These are phyloP conservation scores for Chromoteleia sp. DNA, from an alignment of 2,888 invertebrate genomes.

Conservation along the genomic window DNA sequence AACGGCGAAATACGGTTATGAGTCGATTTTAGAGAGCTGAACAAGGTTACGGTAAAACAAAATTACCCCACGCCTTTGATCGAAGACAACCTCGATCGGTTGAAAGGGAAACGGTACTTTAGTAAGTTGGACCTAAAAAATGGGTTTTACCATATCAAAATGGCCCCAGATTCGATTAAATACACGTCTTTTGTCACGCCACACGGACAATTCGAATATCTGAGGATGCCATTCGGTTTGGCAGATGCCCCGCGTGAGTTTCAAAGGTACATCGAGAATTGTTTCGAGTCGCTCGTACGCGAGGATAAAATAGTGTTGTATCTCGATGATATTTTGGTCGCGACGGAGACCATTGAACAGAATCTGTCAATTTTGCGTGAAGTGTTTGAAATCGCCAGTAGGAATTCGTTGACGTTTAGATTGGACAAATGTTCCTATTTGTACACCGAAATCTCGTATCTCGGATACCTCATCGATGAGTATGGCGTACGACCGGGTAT, in stretches of 20 bases:
- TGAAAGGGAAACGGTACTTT: slow-evolving; percentile 17
- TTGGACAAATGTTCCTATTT: slow-evolving; percentile 2
- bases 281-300: slow-evolving; percentile 6
- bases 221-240: slow-evolving; percentile 25
- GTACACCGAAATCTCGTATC: background rate
- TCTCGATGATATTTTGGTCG: slow-evolving; percentile 19
- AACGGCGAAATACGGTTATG: slow-evolving; percentile 12
- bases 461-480: background rate
- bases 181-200: slow-evolving; percentile 27
- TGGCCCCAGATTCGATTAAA: slow-evolving; percentile 4
- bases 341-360: background rate
- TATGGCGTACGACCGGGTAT: background rate
- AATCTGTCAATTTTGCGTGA: background rate
- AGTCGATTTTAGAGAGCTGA: slow-evolving; percentile 7
- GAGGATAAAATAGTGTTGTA: slow-evolving; percentile 17
- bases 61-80: slow-evolving; percentile 25
- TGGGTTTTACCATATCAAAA: slow-evolving; percentile 14
- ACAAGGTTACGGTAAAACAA: slow-evolving; percentile 21
- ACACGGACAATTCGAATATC: slow-evolving; percentile 21
- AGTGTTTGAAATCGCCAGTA: background rate
- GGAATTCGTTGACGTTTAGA: background rate
- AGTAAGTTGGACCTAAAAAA: slow-evolving; percentile 20
- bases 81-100: slow-evolving; percentile 18
- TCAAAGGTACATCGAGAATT: background rate
- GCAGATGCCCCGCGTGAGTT: slow-evolving; percentile 19